A percentile compares a stretch with the other conserved stretches of the same genome.
Conservation (phyloP, 64 coral and sea anemone species). For the Pocillopora damicornis region DNA sequence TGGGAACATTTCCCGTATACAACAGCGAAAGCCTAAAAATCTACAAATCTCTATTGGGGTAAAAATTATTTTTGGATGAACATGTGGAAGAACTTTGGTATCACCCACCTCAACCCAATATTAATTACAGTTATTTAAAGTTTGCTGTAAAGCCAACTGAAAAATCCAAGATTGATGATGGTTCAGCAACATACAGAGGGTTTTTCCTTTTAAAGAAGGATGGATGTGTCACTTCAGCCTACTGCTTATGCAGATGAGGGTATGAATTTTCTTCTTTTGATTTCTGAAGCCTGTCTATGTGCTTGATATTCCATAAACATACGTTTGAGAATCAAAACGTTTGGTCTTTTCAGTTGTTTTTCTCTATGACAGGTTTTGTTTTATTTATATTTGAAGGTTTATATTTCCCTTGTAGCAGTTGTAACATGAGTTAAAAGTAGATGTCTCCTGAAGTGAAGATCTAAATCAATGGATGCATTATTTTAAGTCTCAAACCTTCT, state of each 20-base stretch:
- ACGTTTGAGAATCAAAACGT: neutral
- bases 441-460: neutral
- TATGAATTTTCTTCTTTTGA: neutral
- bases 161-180: slow-evolving; percentile 5
- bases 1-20: neutral
- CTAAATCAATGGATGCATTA: neutral
- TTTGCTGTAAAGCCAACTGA: slow-evolving; percentile 37
- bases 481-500: neutral
- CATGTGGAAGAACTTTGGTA: slow-evolving; percentile 7
- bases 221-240: slow-evolving; percentile 33
- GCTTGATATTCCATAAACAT: neutral
- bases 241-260: slow-evolving; percentile 38
- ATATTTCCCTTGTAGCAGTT: neutral
- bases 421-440: neutral
- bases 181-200: neutral
- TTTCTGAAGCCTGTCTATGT: neutral
- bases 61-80: neutral
- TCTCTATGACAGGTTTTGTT: too few species aligned
- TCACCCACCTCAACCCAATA: neutral
- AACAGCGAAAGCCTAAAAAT: neutral
- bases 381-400: too few species aligned
- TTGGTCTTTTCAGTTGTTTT: neutral
- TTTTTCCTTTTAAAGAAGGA: slow-evolving; percentile 39
- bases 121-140: slow-evolving; percentile 22
- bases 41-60: neutral